Conservation (phyloP, 2,888 invertebrate species). For the Napeogenes inachia region DNA sequence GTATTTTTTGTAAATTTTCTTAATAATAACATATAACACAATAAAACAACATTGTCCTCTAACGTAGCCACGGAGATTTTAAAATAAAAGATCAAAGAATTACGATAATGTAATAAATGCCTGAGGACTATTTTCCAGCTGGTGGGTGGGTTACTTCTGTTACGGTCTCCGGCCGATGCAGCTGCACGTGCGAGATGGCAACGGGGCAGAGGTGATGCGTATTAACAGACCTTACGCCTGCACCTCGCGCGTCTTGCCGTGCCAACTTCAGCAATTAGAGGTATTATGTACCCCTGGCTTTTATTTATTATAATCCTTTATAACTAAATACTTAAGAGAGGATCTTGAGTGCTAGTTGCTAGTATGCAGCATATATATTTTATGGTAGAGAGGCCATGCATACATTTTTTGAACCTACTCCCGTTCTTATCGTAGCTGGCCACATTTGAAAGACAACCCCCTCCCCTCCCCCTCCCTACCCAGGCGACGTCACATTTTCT, state of each 20-base stretch:
- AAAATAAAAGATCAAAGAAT: too few relatives aligned
- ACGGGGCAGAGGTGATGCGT: conserved; percentile 81
- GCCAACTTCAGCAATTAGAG: conserved; percentile 85
- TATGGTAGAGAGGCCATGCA: too few relatives aligned
- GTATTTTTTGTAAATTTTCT: too few relatives aligned
- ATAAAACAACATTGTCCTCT: background rate
- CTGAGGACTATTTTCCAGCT: conserved; percentile 37
- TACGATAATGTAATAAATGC: background rate
- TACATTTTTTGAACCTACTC: too few relatives aligned
- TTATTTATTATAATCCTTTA: background rate
- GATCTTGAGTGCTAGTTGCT: too few relatives aligned
- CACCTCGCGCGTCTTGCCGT: conserved; percentile 87
- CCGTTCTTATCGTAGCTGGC: too few relatives aligned
- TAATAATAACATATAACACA: background rate
- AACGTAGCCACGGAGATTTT: too few relatives aligned
- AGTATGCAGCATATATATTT: too few relatives aligned
- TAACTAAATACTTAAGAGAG: too few relatives aligned
- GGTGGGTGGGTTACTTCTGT: conserved; percentile 67
- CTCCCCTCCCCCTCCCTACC: too few relatives aligned
- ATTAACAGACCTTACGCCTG: conserved; percentile 87
- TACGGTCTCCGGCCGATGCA: conserved; percentile 60
- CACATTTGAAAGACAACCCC: too few relatives aligned
- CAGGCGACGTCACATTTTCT: too few relatives aligned
- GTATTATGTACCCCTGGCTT: conserved; percentile 8
- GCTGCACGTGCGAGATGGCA: conserved; percentile 48